Base-by-base conservation (phyloP, 2,113 vertebrate species). In the Pelmatolapia mariae region DNA sequence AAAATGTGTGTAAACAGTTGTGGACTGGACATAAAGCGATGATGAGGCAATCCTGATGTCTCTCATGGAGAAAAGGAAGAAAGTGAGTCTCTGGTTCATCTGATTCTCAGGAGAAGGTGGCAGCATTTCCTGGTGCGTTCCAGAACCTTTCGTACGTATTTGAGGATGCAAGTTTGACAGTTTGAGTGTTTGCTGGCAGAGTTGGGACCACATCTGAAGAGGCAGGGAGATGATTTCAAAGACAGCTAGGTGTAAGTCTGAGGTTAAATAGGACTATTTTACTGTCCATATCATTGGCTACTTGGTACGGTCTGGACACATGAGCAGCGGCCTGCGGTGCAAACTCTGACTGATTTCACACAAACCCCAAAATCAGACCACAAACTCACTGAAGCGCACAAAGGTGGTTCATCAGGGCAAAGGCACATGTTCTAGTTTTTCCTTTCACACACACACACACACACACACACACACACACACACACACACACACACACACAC, bases 341-440 rank as follows among this genome's bases (percentile, higher is more conserved):
- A 6, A 50, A 29, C n/a, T 4, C 19, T 76, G 68, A 36, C 53
- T 13, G 61, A 16, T 59, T 84, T 61, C 11, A 81, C 22, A 19
- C 2, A 63, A 59, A 26, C 24, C 47, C 68, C 15, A 83, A 59
- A 59, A 89, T 85, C 87, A 40, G 78, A 84, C 36, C 82, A 56
- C 53, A 53, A 90, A 86, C 84, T 91, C 86, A 92, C 87, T 91
- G 59, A 86, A 88, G 47, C 85, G 80, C 8, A 83, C 57, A 90
- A 73, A 87, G 89, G 89, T 84, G 87, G 87, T 93, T 89, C 81
- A 66, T 90, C 86, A 89, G 87, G 84, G 45, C 91, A 89, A 91
- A 92, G 86, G 90, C 89, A 94, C 90, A 90, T 94, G 92, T 86
- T 95, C 91, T 68, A 92, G 78, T 90, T 93, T 93, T 81, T 81